Evolutionary conservation across 1,140 invertebrate genomes (phyloP).

Genomic region (Pentalonia nigronervosa): DNA sequence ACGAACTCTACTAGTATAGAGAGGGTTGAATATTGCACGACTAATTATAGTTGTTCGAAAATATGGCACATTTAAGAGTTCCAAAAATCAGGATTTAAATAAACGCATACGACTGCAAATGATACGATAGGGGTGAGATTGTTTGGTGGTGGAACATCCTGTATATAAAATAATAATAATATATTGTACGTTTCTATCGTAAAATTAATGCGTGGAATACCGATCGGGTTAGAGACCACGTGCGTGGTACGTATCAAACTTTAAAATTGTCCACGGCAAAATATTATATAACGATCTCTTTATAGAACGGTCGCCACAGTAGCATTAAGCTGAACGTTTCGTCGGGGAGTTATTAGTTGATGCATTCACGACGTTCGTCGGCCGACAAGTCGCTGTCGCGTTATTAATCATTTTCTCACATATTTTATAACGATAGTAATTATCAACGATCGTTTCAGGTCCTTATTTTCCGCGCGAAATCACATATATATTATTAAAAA

Average conservation of each 20-base stretch:
- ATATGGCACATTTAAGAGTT: not conserved
- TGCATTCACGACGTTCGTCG: not conserved
- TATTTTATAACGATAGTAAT: not conserved
- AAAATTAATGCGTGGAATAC: not conserved
- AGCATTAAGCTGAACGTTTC: not conserved
- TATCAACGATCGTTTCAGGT: not conserved
- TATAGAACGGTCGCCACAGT: too few species aligned
- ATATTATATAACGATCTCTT: not conserved
- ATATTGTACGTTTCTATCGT: not conserved
- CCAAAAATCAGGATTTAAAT: not conserved
- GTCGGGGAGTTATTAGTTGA: not conserved
- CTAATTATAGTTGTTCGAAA: not conserved
- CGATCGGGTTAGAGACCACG: not conserved
- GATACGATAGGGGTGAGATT: not conserved
- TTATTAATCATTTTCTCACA: not conserved
- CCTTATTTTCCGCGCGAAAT: not conserved
- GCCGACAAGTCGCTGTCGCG: not conserved
- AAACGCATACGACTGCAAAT: not conserved
- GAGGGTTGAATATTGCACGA: too few species aligned
- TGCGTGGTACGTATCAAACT: not conserved
- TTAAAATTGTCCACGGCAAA: not conserved
- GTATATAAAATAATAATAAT: not conserved
- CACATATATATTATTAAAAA: too few species aligned
- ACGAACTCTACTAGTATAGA: not conserved
- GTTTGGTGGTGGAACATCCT: not conserved